Evolutionary conservation across 2,888 invertebrate species (phyloP).

Genomic region (Argyresthia albistria): DNA sequence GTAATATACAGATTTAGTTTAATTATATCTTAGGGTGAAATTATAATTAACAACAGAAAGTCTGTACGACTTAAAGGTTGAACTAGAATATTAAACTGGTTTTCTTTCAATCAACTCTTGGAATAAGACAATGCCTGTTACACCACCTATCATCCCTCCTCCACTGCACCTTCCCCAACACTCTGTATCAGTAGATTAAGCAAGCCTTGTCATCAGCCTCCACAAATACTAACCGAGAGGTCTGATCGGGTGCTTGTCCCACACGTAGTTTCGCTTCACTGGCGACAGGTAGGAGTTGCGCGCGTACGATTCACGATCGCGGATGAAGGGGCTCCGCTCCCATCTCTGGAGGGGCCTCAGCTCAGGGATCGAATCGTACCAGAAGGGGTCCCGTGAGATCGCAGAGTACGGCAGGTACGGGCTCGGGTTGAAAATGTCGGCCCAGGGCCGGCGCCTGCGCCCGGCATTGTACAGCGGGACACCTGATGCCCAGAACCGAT

Average conservation of each 20-base stretch:
- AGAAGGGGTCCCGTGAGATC: constrained; percentile 91
- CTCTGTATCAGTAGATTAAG: too few relatives aligned
- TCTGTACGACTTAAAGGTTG: too few relatives aligned
- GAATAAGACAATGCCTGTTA: too few relatives aligned
- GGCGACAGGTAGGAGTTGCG: constrained; percentile 93
- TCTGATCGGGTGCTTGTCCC: constrained; percentile 92
- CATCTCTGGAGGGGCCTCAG: constrained; percentile 82
- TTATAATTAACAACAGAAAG: too few relatives aligned
- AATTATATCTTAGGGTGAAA: too few relatives aligned
- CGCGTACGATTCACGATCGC: constrained; percentile 71
- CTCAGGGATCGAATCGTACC: constrained; percentile 87
- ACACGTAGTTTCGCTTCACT: constrained; percentile 91
- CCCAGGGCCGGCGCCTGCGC: constrained; percentile 69
- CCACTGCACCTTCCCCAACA: too few relatives aligned
- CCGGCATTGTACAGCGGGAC: constrained; percentile 81
- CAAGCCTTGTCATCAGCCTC: too few relatives aligned
- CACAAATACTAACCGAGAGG: constrained; percentile 83
- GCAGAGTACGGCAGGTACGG: constrained; percentile 84
- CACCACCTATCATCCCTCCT: too few relatives aligned
- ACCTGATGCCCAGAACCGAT: constrained; percentile 66
- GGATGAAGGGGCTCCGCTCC: constrained; percentile 74
- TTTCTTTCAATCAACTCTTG: too few relatives aligned
- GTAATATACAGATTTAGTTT: too few relatives aligned
- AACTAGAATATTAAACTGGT: too few relatives aligned
- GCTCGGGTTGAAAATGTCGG: constrained; percentile 86